Percentiles rank a stretch among this genome's conserved stretches.
phyloP scores from a whole-genome alignment of 2,888 invertebrate species.

The Ceratothoa steindachneri region DNA sequence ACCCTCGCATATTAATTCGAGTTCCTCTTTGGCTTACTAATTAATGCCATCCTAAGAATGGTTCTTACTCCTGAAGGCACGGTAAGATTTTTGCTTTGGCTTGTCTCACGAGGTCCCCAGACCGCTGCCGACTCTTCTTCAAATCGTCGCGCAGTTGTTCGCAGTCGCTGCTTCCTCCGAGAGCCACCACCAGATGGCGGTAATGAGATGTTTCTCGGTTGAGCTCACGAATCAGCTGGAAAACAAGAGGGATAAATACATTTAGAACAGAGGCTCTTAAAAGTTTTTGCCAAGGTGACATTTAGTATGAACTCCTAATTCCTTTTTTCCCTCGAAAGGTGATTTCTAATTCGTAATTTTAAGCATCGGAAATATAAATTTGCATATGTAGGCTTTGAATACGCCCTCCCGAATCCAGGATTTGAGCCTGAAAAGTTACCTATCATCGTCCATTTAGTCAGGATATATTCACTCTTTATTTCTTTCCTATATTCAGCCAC shows the following conservation, averaged over 20 bases:
- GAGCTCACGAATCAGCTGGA: constrained; percentile 51
- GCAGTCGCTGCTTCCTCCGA: constrained; percentile 51
- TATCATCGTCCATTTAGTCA: no score
- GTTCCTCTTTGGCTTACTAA: constrained; percentile 13
- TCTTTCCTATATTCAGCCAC: no score
- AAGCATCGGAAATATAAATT: no score
- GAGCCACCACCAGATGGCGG: constrained; percentile 49
- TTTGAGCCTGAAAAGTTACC: no score
- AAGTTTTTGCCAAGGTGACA: no score
- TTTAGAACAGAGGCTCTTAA: no score
- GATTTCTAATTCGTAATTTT: no score
- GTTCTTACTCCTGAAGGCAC: constrained; percentile 50
- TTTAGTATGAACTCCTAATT: not conserved
- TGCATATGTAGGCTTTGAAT: no score
- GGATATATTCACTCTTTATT: no score
- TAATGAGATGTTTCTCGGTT: constrained; percentile 51
- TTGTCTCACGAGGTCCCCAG: constrained; percentile 51
- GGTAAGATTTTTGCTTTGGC: constrained; percentile 50
- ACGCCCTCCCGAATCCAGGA: no score
- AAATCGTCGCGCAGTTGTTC: constrained; percentile 51
- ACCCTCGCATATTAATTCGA: constrained; percentile 4
- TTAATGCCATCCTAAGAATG: constrained; percentile 3
- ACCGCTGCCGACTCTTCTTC: constrained; percentile 50
- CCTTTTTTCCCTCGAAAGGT: no score
- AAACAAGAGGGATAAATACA: no score